phyloP scores from a whole-genome alignment of 2,113 vertebrate genomes.

The Spheniscus mendiculus region DNA sequence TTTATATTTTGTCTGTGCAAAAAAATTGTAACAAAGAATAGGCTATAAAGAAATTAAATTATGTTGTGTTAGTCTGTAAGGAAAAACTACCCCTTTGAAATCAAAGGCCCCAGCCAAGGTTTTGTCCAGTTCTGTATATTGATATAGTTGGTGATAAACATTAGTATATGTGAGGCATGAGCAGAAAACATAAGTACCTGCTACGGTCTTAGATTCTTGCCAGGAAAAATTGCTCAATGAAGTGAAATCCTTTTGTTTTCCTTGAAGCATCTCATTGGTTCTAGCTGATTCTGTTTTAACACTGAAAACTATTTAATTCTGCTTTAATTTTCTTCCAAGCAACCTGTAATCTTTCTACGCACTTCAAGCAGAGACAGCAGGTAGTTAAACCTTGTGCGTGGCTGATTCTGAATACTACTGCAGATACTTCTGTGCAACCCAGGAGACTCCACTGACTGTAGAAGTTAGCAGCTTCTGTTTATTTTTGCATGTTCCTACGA shows the following conservation, averaged over 20 bases:
- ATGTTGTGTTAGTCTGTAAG: background rate
- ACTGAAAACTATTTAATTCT: background rate
- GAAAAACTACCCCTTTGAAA: background rate
- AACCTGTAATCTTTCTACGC: background rate
- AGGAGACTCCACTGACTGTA: background rate
- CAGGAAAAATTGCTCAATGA: background rate
- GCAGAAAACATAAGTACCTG: background rate
- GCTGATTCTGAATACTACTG: background rate
- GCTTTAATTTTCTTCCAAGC: background rate
- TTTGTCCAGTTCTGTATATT: background rate
- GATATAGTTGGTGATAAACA: background rate
- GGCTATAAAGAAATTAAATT: background rate
- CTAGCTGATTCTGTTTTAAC: background rate
- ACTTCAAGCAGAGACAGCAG: background rate
- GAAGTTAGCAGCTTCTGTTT: background rate
- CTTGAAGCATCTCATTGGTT: background rate
- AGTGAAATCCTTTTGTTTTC: conserved; percentile 5
- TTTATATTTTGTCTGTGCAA: background rate
- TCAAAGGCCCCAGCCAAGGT: background rate
- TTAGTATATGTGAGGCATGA: background rate
- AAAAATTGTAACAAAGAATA: background rate
- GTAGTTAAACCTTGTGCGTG: background rate
- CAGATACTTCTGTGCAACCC: background rate
- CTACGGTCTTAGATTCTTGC: background rate
- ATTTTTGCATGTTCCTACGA: background rate